These are phyloP conservation scores for Heptranchias perlo DNA, from an alignment of 2,113 vertebrate genomes.

Conservation along the genomic window DNA sequence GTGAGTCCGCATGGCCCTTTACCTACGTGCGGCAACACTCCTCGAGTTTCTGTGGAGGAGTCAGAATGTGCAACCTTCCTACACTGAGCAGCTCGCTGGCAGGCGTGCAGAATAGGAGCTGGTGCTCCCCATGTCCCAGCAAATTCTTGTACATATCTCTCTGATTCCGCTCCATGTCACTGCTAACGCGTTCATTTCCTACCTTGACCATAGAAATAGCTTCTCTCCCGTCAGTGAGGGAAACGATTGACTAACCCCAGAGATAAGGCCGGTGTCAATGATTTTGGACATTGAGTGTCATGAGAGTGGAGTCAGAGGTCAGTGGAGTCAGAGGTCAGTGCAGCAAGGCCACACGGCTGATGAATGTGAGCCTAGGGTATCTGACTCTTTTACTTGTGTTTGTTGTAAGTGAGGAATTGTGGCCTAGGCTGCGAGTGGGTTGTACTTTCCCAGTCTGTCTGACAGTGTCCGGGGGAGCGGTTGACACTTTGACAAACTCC, in stretches of 20 bases:
- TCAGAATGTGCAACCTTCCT: not conserved
- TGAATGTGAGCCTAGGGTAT: not conserved
- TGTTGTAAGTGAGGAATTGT: no score
- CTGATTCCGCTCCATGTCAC: not conserved
- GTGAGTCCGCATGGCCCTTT: constrained; percentile 59
- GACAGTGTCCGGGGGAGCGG: no score
- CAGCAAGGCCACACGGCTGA: not conserved
- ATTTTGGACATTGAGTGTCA: not conserved
- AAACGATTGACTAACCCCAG: not conserved
- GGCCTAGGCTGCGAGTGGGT: no score
- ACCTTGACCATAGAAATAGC: no score
- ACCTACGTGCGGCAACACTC: not conserved
- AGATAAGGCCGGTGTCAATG: no score
- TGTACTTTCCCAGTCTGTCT: no score
- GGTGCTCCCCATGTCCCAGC: not conserved
- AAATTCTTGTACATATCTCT: not conserved
- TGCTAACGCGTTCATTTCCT: not conserved
- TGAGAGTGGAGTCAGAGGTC: not conserved
- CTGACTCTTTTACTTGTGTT: no score
- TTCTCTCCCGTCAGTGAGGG: no score
- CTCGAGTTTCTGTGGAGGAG: not conserved
- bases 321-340: not conserved
- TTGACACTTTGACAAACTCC: no score
- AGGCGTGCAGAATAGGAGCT: not conserved
- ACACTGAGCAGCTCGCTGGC: no score